Conservation (phyloP, 2,888 invertebrate genomes). For the Andrena praecox region DNA sequence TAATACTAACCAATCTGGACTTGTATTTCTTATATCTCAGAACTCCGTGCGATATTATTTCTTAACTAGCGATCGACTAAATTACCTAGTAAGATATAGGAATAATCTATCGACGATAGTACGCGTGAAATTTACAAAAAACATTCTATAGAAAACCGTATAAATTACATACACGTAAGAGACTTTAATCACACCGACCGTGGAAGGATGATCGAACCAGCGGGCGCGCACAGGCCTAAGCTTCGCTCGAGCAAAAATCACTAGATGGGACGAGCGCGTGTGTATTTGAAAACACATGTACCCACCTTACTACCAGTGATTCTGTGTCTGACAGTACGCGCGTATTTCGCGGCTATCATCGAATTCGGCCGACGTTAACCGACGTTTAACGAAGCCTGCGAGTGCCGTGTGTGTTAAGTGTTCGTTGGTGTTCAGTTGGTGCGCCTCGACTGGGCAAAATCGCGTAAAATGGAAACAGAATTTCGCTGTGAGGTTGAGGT, state of each 20-base stretch:
- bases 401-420: constrained; percentile 71
- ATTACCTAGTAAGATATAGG: neutral
- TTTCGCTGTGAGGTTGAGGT: constrained; percentile 82
- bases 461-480: constrained; percentile 81
- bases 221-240: constrained; percentile 10
- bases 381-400: constrained; percentile 70
- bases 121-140: neutral
- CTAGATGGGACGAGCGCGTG: constrained; percentile 47
- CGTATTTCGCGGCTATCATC: constrained; percentile 78
- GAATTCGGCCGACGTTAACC: constrained; percentile 71
- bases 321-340: constrained; percentile 78
- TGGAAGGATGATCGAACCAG: neutral
- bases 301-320: constrained; percentile 65
- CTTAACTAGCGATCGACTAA: neutral
- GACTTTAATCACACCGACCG: neutral
- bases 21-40: too few species aligned
- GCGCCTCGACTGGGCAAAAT: constrained; percentile 76
- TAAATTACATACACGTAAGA: neutral
- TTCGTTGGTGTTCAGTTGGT: constrained; percentile 77
- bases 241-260: constrained; percentile 48
- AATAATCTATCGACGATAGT: neutral
- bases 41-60: neutral
- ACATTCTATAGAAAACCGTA: neutral
- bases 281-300: constrained; percentile 55
- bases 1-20: neutral